A percentile compares a stretch with the other conserved stretches of the same genome.
phyloP scores from a whole-genome alignment of 2,888 invertebrate genomes.

The Ectemnius continuus region DNA sequence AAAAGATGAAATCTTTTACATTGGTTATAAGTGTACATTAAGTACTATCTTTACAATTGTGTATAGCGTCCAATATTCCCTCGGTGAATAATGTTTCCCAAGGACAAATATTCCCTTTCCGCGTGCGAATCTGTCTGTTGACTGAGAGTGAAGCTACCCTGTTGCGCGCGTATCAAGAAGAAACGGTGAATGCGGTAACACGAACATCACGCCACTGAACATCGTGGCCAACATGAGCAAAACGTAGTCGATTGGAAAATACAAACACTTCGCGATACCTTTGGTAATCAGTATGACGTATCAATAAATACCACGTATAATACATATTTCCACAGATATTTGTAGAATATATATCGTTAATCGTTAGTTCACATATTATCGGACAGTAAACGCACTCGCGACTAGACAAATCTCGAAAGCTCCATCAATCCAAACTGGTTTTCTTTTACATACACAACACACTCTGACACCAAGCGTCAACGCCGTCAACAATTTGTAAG shows the following conservation, averaged over 20 bases:
- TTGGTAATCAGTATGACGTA: constrained; percentile 51
- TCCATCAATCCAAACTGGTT: constrained; percentile 12
- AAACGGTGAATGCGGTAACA: constrained; percentile 59
- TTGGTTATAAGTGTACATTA: no score
- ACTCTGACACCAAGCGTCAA: constrained; percentile 2
- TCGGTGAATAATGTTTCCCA: neutral
- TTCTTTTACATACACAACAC: constrained; percentile 12
- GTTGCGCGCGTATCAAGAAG: constrained; percentile 12
- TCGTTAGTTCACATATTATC: constrained; percentile 41
- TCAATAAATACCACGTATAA: constrained; percentile 46
- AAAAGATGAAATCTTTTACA: no score
- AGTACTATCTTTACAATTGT: no score
- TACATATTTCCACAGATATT: constrained; percentile 31
- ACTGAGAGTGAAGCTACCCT: neutral
- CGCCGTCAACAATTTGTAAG: neutral
- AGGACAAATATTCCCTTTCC: neutral
- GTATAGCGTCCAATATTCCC: no score
- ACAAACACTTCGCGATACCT: constrained; percentile 67
- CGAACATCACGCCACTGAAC: constrained; percentile 19
- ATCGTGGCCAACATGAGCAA: constrained; percentile 66
- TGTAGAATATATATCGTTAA: constrained; percentile 44
- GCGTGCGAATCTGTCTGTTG: neutral
- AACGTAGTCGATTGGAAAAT: constrained; percentile 71
- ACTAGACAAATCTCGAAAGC: constrained; percentile 31
- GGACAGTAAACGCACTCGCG: constrained; percentile 39